phyloP scores from a whole-genome alignment of 2,888 invertebrate genomes.

The Eudemis profundana region DNA sequence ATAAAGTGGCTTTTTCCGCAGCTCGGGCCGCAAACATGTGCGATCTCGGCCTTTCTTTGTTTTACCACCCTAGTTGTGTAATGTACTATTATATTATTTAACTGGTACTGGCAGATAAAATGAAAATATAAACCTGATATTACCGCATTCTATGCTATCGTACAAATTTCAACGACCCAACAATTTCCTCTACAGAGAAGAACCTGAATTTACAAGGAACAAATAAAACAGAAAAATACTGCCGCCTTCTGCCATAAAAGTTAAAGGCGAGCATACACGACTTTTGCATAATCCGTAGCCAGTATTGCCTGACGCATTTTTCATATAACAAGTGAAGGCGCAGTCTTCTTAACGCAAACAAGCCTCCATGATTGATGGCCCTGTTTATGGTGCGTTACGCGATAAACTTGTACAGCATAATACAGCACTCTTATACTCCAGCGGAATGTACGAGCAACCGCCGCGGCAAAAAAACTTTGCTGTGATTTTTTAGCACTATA shows the following conservation, averaged over 20 bases:
- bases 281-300: conserved; percentile 40
- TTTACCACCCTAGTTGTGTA: no score
- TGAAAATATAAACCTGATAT: neutral
- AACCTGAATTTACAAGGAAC: conserved; percentile 17
- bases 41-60: no score
- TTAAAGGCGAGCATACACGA: conserved; percentile 42
- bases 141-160: neutral
- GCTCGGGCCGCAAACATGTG: no score
- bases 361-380: conserved; percentile 42
- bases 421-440: neutral
- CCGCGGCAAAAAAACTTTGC: neutral
- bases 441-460: neutral
- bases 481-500: no score
- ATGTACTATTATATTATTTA: neutral
- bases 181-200: conserved; percentile 5
- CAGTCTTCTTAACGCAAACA: conserved; percentile 35
- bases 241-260: conserved; percentile 34
- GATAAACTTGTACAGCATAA: conserved; percentile 36
- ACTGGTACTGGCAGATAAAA: neutral
- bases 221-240: conserved; percentile 38
- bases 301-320: conserved; percentile 37
- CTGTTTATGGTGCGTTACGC: conserved; percentile 41
- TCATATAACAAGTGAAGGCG: conserved; percentile 40
- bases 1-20: no score
- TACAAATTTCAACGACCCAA: conserved; percentile 3